These are phyloP conservation scores for Hypsopygia costalis DNA, from an alignment of 2,888 invertebrate species.

Conservation along the genomic window DNA sequence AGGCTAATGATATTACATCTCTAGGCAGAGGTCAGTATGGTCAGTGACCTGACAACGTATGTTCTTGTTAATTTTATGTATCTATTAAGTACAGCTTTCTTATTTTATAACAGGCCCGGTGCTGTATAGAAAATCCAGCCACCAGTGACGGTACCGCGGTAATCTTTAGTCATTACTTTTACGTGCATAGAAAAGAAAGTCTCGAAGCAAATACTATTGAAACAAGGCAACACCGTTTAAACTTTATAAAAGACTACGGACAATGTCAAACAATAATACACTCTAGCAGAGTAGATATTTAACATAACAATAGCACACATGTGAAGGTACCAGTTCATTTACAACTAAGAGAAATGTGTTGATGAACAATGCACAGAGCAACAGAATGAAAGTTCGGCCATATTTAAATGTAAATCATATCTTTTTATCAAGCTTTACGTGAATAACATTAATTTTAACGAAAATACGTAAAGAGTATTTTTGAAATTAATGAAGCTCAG, in stretches of 20 bases:
- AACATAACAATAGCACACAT: conserved; percentile 21
- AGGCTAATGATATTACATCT: no score
- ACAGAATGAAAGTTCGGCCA: conserved; percentile 9
- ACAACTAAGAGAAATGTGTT: conserved; percentile 6
- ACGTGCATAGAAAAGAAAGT: background rate
- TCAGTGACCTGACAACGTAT: no score
- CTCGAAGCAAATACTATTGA: background rate
- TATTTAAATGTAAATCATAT: background rate
- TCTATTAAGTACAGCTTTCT: no score
- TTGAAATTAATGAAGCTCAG: no score
- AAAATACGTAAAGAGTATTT: no score
- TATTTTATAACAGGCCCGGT: no score
- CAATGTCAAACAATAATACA: conserved; percentile 9
- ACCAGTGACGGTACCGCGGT: no score
- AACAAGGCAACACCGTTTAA: background rate
- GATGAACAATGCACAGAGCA: conserved; percentile 10
- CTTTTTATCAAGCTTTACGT: conserved; percentile 1
- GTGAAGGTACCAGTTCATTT: background rate
- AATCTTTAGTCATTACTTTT: background rate
- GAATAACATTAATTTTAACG: background rate
- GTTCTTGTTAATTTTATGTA: no score
- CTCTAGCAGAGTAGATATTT: conserved; percentile 15
- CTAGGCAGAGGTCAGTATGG: no score
- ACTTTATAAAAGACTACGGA: background rate
- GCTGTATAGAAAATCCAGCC: no score